phyloP scores from a whole-genome alignment of 2,888 invertebrate species.

The Tachina fera region DNA sequence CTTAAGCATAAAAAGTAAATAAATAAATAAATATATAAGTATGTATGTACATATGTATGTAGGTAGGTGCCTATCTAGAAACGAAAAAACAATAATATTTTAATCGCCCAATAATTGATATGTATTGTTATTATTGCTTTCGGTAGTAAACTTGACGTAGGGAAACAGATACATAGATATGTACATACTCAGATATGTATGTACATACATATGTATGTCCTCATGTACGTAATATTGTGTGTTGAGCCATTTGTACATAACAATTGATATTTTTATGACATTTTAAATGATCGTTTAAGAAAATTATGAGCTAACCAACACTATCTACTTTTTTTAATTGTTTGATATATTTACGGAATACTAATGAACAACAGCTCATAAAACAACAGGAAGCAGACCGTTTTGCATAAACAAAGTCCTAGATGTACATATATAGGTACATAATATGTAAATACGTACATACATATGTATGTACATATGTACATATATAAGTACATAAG shows the following conservation, averaged over 20 bases:
- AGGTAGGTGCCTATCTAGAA: no score
- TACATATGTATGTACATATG: no score
- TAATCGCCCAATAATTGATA: conserved; percentile 33
- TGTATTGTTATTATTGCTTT: conserved; percentile 27
- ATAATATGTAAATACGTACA: no score
- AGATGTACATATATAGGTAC: no score
- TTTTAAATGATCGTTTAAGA: conserved; percentile 71
- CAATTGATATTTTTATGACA: conserved; percentile 69
- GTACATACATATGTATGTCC: no score
- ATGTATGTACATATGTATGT: no score
- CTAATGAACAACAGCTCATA: conserved; percentile 25
- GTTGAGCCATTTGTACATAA: conserved; percentile 53
- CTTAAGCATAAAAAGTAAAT: conserved; percentile 8
- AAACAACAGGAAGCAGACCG: conserved; percentile 34
- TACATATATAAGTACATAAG: no score
- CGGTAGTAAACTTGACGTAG: conserved; percentile 27
- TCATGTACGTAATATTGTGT: background rate
- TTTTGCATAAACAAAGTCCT: conserved; percentile 64
- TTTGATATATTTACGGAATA: conserved; percentile 12
- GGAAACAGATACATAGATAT: background rate
- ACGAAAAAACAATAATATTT: conserved; percentile 44
- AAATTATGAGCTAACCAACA: conserved; percentile 67
- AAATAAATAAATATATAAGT: conserved; percentile 6
- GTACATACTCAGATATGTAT: no score
- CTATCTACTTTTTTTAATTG: background rate